Conservation (phyloP, 2,113 vertebrate genomes). For the Chionodraco myersi region DNA sequence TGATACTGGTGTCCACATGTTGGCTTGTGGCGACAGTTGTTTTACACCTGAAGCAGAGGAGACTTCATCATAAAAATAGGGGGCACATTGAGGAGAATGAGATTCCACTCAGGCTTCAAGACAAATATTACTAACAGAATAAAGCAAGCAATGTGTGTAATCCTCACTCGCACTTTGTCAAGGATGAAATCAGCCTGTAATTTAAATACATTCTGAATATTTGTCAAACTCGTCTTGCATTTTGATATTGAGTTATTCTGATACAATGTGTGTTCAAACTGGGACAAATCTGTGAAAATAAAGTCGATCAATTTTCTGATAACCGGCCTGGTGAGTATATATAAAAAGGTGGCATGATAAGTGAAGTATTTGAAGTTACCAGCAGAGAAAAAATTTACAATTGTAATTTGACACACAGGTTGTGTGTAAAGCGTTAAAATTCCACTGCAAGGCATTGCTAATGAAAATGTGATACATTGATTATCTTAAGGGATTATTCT, state of each 20-base stretch:
- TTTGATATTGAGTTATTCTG: constrained; percentile 37
- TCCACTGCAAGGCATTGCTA: constrained; percentile 11
- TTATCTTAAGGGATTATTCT: constrained; percentile 32
- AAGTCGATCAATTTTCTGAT: constrained; percentile 33
- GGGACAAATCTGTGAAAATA: constrained; percentile 14
- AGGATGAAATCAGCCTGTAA: constrained; percentile 47
- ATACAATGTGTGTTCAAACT: constrained; percentile 20
- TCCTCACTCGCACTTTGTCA: constrained; percentile 49
- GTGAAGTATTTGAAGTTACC: background rate
- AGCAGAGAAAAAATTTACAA: background rate
- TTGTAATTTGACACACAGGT: background rate
- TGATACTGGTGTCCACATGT: constrained; percentile 67
- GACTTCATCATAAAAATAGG: constrained; percentile 34
- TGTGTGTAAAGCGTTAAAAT: constrained; percentile 5
- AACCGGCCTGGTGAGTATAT: background rate
- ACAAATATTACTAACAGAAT: constrained; percentile 69
- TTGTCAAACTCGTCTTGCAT: constrained; percentile 48
- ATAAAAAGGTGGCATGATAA: constrained; percentile 6
- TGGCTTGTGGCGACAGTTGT: constrained; percentile 66
- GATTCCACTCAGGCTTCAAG: constrained; percentile 74
- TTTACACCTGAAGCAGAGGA: constrained; percentile 70
- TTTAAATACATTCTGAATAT: constrained; percentile 49
- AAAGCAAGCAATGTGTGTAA: constrained; percentile 51
- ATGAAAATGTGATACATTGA: constrained; percentile 7
- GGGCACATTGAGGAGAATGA: constrained; percentile 50